phyloP scores from a whole-genome alignment of 1,140 invertebrate genomes.

The Drosophila kurseongensis region DNA sequence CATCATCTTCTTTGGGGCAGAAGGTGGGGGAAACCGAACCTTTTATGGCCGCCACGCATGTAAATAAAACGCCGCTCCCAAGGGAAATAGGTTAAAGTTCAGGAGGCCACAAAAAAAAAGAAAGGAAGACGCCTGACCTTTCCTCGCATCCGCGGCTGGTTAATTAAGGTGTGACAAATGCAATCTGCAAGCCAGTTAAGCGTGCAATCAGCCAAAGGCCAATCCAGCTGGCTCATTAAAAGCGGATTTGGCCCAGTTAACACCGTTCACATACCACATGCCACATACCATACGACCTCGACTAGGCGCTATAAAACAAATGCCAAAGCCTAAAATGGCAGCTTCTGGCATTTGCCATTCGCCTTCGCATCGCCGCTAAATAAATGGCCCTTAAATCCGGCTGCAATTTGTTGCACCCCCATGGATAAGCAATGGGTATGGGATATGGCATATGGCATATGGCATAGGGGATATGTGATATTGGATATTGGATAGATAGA shows the following conservation, averaged over 20 bases:
- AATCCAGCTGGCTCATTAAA: conserved; percentile 56
- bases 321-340: conserved; percentile 69
- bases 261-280: not conserved
- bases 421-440: conserved; percentile 18
- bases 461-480: conserved; percentile 2
- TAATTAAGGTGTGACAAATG: conserved; percentile 75
- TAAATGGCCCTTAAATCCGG: conserved; percentile 60
- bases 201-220: conserved; percentile 62
- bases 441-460: not conserved
- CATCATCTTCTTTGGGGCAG: conserved; percentile 26
- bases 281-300: conserved; percentile 6
- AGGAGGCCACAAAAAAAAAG: not conserved
- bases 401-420: conserved; percentile 65
- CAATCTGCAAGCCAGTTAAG: conserved; percentile 48
- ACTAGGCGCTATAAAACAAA: conserved; percentile 62
- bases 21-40: conserved; percentile 8
- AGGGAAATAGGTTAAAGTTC: conserved; percentile 50
- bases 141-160: conserved; percentile 23
- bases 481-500: conserved; percentile 15
- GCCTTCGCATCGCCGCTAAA: conserved; percentile 23
- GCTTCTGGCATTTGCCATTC: conserved; percentile 55
- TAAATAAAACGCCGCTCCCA: conserved; percentile 32
- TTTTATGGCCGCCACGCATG: conserved; percentile 47
- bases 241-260: conserved; percentile 31
- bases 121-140: conserved; percentile 42